Evolutionary conservation across 2,113 vertebrate species (phyloP), one percentile per base, ranked within the genome.

Genomic region (Saccopteryx leptura): DNA sequence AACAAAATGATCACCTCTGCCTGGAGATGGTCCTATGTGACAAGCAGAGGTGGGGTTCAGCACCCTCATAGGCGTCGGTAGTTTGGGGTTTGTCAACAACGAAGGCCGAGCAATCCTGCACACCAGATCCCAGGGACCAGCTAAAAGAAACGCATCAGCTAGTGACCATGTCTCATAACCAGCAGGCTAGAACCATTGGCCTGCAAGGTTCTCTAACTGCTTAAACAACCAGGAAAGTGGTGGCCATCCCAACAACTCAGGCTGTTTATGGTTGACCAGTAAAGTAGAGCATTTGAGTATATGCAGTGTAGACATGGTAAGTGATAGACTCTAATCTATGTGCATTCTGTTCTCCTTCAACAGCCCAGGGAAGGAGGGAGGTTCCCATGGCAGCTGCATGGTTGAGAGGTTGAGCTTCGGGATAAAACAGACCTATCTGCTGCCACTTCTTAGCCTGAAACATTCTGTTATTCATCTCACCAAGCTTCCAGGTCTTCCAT

Each of bases 241-340:
- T 5, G 19, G 60, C 9, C 9, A 14, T 18, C 12, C 18, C 31
- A 23, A 26, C 9, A 13, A 9, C 26, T 26, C 23, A 17, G 60
- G 24, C 33, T 13, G 1, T 23, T 72, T 24, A 9, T 33, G 61
- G 61, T 92, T 39, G 21, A 3, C 9, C 2, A 4, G 56, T 24
- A 7, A 10, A 63, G 18, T 2, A 50, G 54, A 84, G 76, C 13
- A 26, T 21, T 9, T 2, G 12, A 24, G 28, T 1, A 0, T 21
- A 18, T 7, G 1, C 12, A 1, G 4, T 1, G 4, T 4, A 7
- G 28, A 28, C 17, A 5, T 2, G 1, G 12, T 3, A 17, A 12
- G 61, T 28, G 11, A 31, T 19, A 17, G 24, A 56, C n/a, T 54
- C 24, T 26, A 9, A 60, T 0, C 0, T 0, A 12, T 2, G 9